Percentiles rank a stretch among this genome's conserved stretches.
Evolutionary conservation across 2,888 invertebrate genomes (phyloP).

Genomic region (Spatulosminthurus flaviceps): DNA sequence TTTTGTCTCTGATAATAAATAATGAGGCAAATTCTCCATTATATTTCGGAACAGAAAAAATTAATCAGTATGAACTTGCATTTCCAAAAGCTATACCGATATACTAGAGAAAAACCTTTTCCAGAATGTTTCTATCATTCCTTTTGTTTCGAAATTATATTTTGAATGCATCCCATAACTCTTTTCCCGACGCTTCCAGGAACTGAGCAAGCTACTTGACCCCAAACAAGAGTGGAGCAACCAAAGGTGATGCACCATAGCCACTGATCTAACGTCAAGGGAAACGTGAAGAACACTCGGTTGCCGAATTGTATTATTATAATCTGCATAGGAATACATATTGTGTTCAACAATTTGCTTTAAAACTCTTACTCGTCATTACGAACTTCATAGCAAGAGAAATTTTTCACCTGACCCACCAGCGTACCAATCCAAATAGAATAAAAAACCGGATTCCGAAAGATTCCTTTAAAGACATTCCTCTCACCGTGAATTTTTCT

Average conservation of each 20-base stretch:
- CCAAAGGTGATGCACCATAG: conserved; percentile 99
- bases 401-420: conserved; percentile 94
- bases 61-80: too few species aligned
- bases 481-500: conserved; percentile 99
- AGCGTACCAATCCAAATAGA: conserved; percentile 97
- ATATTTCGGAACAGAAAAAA: too few species aligned
- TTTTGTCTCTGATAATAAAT: too few species aligned
- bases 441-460: conserved; percentile 98
- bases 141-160: too few species aligned
- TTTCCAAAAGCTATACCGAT: too few species aligned
- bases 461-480: conserved; percentile 96
- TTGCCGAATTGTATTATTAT: conserved; percentile 94
- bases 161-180: not conserved
- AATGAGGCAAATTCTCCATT: too few species aligned
- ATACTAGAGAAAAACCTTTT: too few species aligned
- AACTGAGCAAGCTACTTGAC: conserved; percentile 93
- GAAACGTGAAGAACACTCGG: conserved; percentile 95
- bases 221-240: conserved; percentile 94
- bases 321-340: conserved; percentile 75
- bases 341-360: too few species aligned
- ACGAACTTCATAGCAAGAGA: too few species aligned
- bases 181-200: conserved; percentile 69
- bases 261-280: conserved; percentile 95
- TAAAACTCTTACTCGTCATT: too few species aligned
- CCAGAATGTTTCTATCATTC: too few species aligned